Conservation (phyloP, 1,140 invertebrate genomes). For the Amyelois transitella region DNA sequence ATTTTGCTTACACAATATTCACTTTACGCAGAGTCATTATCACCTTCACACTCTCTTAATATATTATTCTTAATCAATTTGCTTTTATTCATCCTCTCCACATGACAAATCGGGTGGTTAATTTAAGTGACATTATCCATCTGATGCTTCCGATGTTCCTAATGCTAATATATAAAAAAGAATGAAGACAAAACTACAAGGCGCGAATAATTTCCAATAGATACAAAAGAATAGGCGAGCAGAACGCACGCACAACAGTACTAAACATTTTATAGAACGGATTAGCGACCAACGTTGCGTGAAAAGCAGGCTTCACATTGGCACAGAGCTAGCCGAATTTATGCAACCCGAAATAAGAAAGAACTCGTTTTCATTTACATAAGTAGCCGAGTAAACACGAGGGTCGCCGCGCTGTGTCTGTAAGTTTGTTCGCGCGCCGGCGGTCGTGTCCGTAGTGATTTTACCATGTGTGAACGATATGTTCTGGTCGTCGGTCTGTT, state of each 20-base stretch:
- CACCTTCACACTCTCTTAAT: too few species aligned
- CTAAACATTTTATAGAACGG: conserved; percentile 48
- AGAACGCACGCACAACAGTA: conserved; percentile 27
- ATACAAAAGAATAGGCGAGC: conserved; percentile 27
- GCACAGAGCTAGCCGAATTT: conserved; percentile 56
- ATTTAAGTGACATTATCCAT: neutral
- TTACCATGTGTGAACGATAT: conserved; percentile 46
- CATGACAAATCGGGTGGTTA: too few species aligned
- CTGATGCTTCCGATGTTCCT: neutral
- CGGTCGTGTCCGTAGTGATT: conserved; percentile 22
- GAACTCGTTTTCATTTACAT: conserved; percentile 57
- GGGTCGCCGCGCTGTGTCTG: conserved; percentile 35
- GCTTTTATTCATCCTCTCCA: too few species aligned
- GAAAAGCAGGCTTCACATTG: conserved; percentile 57
- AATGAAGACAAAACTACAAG: neutral
- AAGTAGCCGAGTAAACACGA: conserved; percentile 31
- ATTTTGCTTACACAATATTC: neutral
- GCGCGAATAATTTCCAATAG: neutral
- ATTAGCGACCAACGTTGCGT: conserved; percentile 55
- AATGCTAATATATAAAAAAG: neutral
- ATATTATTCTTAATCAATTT: too few species aligned
- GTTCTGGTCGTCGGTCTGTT: conserved; percentile 37
- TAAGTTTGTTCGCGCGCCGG: conserved; percentile 20
- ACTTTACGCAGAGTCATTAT: too few species aligned
- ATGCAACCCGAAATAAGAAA: conserved; percentile 67